These are phyloP conservation scores for Charina bottae DNA, from an alignment of 2,113 vertebrate genomes.

Conservation along the genomic window DNA sequence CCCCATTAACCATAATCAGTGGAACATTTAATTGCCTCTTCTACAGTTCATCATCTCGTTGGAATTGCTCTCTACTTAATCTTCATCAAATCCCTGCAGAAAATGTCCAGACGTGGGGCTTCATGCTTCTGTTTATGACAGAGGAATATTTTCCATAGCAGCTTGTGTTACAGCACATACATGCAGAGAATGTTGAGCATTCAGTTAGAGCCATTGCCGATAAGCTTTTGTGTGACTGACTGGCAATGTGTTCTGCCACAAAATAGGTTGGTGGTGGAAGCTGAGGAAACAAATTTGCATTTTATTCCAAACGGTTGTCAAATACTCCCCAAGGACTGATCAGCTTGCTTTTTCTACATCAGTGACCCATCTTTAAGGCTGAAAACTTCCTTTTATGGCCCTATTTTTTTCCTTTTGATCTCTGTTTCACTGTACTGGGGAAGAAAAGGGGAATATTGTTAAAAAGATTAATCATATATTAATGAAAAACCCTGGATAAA, in stretches of 20 bases:
- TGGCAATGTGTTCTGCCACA: slow-evolving; percentile 43
- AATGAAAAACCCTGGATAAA: slow-evolving; percentile 56
- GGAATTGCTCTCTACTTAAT: slow-evolving; percentile 53
- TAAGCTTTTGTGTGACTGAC: slow-evolving; percentile 46
- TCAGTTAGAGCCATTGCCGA: slow-evolving; percentile 41
- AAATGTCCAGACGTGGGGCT: slow-evolving; percentile 43
- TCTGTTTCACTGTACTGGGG: slow-evolving; percentile 40
- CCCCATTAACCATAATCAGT: slow-evolving; percentile 52
- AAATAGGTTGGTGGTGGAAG: slow-evolving; percentile 37
- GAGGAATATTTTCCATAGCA: slow-evolving; percentile 47
- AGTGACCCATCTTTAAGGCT: slow-evolving; percentile 13
- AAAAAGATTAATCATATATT: slow-evolving; percentile 54
- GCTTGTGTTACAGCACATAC: slow-evolving; percentile 36
- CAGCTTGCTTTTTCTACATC: slow-evolving; percentile 31
- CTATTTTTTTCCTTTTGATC: slow-evolving; percentile 17
- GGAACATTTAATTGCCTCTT: slow-evolving; percentile 58
- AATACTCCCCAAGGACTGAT: slow-evolving; percentile 45
- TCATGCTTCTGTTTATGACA: slow-evolving; percentile 47
- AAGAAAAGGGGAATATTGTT: slow-evolving; percentile 15
- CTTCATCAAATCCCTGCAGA: slow-evolving; percentile 36
- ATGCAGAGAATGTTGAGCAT: slow-evolving; percentile 55
- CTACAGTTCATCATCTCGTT: slow-evolving; percentile 49
- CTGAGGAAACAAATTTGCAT: slow-evolving; percentile 52
- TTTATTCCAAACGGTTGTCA: slow-evolving; percentile 34
- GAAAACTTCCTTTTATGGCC: slow-evolving; percentile 44